Conservation (phyloP, 1,140 invertebrate species). For the Thaumetopoea pityocampa region DNA sequence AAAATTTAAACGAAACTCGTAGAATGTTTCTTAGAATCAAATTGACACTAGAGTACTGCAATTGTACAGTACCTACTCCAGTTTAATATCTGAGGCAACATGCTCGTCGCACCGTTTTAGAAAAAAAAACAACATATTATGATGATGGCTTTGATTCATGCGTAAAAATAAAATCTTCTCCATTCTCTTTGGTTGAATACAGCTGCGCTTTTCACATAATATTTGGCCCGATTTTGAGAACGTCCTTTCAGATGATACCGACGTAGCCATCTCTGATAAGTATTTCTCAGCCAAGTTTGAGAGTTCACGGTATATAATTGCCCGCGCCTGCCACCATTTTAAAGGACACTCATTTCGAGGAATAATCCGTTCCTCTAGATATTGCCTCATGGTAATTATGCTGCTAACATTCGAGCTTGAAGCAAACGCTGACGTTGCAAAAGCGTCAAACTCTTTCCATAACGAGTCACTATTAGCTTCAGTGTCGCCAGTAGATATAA, state of each 20-base stretch:
- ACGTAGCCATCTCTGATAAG: constrained; percentile 45
- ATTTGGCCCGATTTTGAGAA: constrained; percentile 55
- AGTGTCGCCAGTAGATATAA: constrained; percentile 18
- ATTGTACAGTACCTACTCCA: too few relatives aligned
- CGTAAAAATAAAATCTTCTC: constrained; percentile 38
- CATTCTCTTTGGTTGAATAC: constrained; percentile 31
- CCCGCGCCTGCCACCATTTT: constrained; percentile 33
- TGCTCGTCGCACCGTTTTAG: too few relatives aligned
- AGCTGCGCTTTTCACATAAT: constrained; percentile 28
- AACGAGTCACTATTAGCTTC: constrained; percentile 19
- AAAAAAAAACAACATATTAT: too few relatives aligned
- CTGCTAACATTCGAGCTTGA: constrained; percentile 28
- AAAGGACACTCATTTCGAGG: constrained; percentile 36
- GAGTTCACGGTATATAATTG: constrained; percentile 33
- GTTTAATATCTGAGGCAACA: too few relatives aligned
- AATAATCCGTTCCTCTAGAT: constrained; percentile 31
- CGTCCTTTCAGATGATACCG: constrained; percentile 53
- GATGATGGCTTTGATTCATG: constrained; percentile 31
- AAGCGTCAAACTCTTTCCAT: constrained; percentile 30
- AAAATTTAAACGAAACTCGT: too few relatives aligned
- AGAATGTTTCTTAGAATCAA: too few relatives aligned
- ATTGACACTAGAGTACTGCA: too few relatives aligned
- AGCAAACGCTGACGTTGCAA: constrained; percentile 23
- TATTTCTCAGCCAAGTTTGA: constrained; percentile 41
- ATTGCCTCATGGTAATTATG: constrained; percentile 35